Base-by-base conservation (phyloP, 2,113 vertebrate species). In the Corvus cornix region DNA sequence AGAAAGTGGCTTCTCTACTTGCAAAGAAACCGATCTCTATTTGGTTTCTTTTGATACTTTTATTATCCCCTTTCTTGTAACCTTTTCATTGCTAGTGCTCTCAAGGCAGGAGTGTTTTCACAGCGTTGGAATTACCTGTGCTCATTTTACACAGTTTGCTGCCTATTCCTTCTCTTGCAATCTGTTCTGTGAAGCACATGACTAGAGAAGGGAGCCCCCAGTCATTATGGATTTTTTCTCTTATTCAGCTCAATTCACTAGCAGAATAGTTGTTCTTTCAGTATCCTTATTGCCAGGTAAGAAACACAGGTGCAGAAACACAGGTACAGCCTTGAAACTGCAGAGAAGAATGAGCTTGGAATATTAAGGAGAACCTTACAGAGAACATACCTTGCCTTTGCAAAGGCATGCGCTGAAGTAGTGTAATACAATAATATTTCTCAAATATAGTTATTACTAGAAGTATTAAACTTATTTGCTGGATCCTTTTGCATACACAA, bases 21-120 rank as follows among this genome's bases (percentile, higher is more conserved):
- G 93, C 82, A 88, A 96, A 96, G 91, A 93, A 95, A 96, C 88
- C 72, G 72, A 74, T 95, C 95, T 96, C 76, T 93, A 73, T 88
- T 91, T 89, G 70, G 63, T 83, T 96, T 93, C 81, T 88, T 96
- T 95, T 95, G 83, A 94, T 96, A 81, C 70, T 96, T 96, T 95
- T 97, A 94, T 96, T 97, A 91, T 39, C 62, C 67, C 82, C 78
- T 95, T 97, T 84, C 92, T 88, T 87, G 69, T 94, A 96, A 78
- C 96, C 83, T 97, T 97, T 96, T 89, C 68, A 93, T 90, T 95
- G 72, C 74, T 81, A 91, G 75, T 56, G 68, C 84, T 97, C 79
- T 94, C 95, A 96, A 96, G 84, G 77, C 76, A 73, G 77, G 78
- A 83, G 80, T 77, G 30, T 89, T 96, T 97, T 94, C 86, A 87